These are phyloP conservation scores for Zoanthus gigantus DNA, from an alignment of 92 coral and sea anemone genomes.

Conservation along the genomic window DNA sequence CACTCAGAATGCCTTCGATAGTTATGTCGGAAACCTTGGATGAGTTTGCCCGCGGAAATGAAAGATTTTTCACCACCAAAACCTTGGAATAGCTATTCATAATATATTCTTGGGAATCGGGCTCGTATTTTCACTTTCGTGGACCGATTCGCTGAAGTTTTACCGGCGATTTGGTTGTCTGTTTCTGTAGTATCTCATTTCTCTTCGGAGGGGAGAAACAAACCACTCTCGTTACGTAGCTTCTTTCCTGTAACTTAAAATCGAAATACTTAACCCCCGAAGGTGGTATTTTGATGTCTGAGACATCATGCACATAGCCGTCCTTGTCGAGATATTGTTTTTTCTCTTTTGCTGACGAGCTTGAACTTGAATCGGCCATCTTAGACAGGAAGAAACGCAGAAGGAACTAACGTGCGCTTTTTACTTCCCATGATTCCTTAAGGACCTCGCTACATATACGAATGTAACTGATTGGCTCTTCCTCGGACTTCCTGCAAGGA, in stretches of 20 bases:
- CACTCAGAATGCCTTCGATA: neutral
- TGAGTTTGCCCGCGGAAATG: slow-evolving; percentile 1
- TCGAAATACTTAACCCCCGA: slow-evolving; percentile 17
- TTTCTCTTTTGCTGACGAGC: neutral
- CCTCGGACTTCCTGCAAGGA: neutral
- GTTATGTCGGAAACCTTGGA: slow-evolving; percentile 9
- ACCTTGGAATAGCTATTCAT: slow-evolving; percentile 21
- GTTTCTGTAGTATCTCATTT: slow-evolving; percentile 11
- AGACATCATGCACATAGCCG: slow-evolving; percentile 4
- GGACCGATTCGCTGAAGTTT: slow-evolving; percentile 24
- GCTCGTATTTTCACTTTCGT: slow-evolving; percentile 15
- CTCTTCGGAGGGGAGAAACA: slow-evolving; percentile 12
- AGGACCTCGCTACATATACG: neutral
- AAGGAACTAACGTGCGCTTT: neutral
- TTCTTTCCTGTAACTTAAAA: slow-evolving; percentile 14
- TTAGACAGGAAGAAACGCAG: neutral
- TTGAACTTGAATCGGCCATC: slow-evolving; percentile 1
- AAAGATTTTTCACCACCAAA: neutral
- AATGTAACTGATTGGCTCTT: slow-evolving; percentile 1
- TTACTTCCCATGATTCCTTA: slow-evolving; percentile 1
- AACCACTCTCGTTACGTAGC: slow-evolving; percentile 13
- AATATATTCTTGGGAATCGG: neutral
- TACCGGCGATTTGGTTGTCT: slow-evolving; percentile 16
- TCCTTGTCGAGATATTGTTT: slow-evolving; percentile 2
- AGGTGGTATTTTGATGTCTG: slow-evolving; percentile 22